phyloP scores from a whole-genome alignment of 2,113 vertebrate species.

The Esox niger region DNA sequence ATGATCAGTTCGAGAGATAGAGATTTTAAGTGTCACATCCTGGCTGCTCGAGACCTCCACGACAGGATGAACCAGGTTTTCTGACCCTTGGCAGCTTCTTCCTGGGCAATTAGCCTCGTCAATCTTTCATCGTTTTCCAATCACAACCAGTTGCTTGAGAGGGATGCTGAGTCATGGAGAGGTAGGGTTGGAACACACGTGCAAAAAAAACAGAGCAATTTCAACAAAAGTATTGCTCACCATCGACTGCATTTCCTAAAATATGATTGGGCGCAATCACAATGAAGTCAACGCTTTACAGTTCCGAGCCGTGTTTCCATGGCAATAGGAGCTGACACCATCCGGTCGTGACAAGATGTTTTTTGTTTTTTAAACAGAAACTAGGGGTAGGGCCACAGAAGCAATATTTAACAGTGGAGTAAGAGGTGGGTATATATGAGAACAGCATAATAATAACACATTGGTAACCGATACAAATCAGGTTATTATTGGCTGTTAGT shows the following conservation, averaged over 20 bases:
- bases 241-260: constrained; percentile 44
- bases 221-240: constrained; percentile 34
- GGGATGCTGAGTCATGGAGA: constrained; percentile 15
- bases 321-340: constrained; percentile 68
- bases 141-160: neutral
- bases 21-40: no score
- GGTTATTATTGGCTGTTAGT: constrained; percentile 31
- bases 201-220: neutral
- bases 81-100: neutral
- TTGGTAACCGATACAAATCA: neutral
- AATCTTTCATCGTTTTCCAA: neutral
- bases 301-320: constrained; percentile 73
- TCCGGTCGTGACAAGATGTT: constrained; percentile 52
- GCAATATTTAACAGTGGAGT: constrained; percentile 28
- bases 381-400: constrained; percentile 8
- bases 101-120: neutral
- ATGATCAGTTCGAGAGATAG: neutral
- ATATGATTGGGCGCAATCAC: constrained; percentile 62
- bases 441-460: neutral
- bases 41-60: neutral
- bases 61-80: neutral
- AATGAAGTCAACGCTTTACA: constrained; percentile 60
- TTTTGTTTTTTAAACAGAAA: constrained; percentile 43
- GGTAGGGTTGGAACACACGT: neutral
- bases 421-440: neutral